These are phyloP conservation scores for Theropithecus gelada DNA, from an alignment of 2,113 vertebrate species.

Conservation along the genomic window DNA sequence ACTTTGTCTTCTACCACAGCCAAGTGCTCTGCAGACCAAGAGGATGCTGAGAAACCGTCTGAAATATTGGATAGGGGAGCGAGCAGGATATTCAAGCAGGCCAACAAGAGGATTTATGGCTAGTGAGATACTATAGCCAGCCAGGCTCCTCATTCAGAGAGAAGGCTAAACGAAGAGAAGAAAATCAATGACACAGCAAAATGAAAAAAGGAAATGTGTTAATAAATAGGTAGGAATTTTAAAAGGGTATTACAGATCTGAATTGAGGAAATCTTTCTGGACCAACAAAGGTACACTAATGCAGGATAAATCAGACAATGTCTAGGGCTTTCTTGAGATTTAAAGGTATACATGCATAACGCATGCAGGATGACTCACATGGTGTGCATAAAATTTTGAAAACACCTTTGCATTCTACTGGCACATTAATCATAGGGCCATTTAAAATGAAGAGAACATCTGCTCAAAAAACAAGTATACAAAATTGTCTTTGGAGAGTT, in stretches of 20 bases:
- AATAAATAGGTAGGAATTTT: background rate
- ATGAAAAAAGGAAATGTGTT: background rate
- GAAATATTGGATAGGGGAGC: conserved; percentile 10
- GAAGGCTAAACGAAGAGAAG: background rate
- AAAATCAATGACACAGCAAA: background rate
- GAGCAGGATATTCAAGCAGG: background rate
- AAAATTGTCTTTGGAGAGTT: background rate
- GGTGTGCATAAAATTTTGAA: background rate
- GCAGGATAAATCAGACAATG: conserved; percentile 16
- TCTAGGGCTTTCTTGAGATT: background rate
- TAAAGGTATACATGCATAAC: background rate
- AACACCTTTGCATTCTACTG: conserved; percentile 30
- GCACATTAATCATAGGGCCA: background rate
- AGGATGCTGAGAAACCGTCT: background rate
- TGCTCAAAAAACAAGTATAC: background rate
- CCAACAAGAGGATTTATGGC: conserved; percentile 41
- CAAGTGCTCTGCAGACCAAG: conserved; percentile 5
- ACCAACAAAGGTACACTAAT: background rate
- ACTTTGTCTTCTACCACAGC: background rate
- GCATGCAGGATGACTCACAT: background rate
- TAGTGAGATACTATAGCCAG: background rate
- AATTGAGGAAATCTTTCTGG: conserved; percentile 16
- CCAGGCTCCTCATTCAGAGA: background rate
- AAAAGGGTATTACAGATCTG: background rate
- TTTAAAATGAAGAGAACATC: conserved; percentile 47